Evolutionary conservation across 2,113 vertebrate species (phyloP).

Genomic region (Cnemophilus loriae): DNA sequence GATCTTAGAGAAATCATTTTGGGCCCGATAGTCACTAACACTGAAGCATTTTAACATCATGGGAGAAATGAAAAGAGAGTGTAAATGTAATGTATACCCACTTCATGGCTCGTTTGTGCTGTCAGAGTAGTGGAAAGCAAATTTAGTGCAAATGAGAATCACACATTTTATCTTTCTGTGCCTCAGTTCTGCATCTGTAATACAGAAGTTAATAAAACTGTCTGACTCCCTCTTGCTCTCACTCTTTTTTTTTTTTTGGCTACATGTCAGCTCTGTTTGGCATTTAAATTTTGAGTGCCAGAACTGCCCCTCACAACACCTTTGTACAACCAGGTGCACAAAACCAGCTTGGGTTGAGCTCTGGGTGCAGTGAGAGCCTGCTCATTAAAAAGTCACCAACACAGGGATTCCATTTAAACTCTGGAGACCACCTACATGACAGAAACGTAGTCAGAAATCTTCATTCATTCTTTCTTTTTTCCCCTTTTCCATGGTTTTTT

Average conservation of each 20-base stretch:
- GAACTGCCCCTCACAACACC: background rate
- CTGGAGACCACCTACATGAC: background rate
- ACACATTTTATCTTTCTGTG: conserved; percentile 47
- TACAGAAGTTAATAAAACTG: conserved; percentile 45
- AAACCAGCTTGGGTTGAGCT: background rate
- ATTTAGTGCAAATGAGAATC: conserved; percentile 59
- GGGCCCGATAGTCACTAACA: conserved; percentile 15
- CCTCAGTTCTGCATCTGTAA: conserved; percentile 45
- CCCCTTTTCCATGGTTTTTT: background rate
- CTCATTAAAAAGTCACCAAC: background rate
- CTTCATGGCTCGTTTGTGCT: conserved; percentile 51
- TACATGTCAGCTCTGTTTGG: background rate
- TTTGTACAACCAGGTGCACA: background rate
- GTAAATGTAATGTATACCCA: conserved; percentile 52
- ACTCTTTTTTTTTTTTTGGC: background rate
- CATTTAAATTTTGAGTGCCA: background rate
- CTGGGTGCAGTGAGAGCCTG: background rate
- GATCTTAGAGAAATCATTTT: conserved; percentile 8
- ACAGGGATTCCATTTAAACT: background rate
- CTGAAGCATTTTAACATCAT: conserved; percentile 36
- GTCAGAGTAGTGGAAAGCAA: conserved; percentile 52
- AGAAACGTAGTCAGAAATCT: background rate
- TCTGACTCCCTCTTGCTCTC: background rate
- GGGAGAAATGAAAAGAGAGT: conserved; percentile 46
- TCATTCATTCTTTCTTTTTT: background rate